phyloP scores from a whole-genome alignment of 2,113 vertebrate genomes.

The Macquaria ambigua region DNA sequence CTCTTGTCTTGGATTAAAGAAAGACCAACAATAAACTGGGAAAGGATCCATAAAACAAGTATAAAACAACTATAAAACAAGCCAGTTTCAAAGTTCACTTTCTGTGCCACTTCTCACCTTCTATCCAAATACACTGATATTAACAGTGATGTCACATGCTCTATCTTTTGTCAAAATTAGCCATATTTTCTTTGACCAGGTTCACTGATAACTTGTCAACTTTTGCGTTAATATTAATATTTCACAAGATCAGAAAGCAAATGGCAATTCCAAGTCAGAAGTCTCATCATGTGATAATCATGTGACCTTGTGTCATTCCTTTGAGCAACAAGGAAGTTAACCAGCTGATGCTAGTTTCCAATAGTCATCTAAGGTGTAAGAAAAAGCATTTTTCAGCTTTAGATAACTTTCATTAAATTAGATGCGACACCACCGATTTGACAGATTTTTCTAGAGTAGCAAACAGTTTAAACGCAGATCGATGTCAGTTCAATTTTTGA shows the following conservation, averaged over 20 bases:
- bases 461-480: rapidly evolving
- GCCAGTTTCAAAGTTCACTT: conserved; percentile 25
- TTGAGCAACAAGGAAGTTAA: conserved; percentile 73
- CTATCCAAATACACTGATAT: not conserved
- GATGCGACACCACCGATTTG: not conserved
- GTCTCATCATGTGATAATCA: conserved; percentile 78
- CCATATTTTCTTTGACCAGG: not conserved
- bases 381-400: not conserved
- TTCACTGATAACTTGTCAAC: not conserved
- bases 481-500: not conserved
- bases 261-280: conserved; percentile 54
- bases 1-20: not conserved
- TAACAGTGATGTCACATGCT: not conserved
- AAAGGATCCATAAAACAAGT: conserved; percentile 13
- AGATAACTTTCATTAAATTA: not conserved
- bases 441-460: not conserved
- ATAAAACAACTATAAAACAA: conserved; percentile 11
- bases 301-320: conserved; percentile 75
- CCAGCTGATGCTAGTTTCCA: conserved; percentile 41
- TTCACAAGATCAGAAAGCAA: not conserved
- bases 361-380: not conserved
- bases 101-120: not conserved
- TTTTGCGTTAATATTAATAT: not conserved
- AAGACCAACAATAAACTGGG: not conserved
- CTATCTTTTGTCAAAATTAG: not conserved